These are phyloP conservation scores for Dynastes tityus DNA, from an alignment of 2,888 invertebrate genomes.

Conservation along the genomic window DNA sequence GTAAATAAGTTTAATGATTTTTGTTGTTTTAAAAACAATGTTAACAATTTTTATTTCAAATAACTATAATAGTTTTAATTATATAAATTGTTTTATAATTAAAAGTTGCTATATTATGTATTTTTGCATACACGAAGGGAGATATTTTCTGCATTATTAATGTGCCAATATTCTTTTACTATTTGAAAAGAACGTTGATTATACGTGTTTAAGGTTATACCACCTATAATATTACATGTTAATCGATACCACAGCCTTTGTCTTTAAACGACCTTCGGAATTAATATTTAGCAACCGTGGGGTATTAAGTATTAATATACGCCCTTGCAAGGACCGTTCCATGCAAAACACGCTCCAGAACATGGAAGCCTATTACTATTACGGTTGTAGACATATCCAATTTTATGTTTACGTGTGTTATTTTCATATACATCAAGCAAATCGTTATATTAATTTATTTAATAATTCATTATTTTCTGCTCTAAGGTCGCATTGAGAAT, in stretches of 20 bases:
- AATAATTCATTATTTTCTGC: slow-evolving; percentile 44
- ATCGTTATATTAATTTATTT: slow-evolving; percentile 36
- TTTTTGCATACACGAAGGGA: neutral
- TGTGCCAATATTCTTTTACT: neutral
- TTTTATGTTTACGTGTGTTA: slow-evolving; percentile 4
- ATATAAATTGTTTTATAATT: no score
- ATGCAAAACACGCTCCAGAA: slow-evolving; percentile 17
- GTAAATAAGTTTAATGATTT: no score
- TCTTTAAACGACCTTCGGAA: slow-evolving; percentile 35
- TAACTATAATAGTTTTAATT: no score
- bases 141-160: no score
- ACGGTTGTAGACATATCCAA: neutral
- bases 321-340: slow-evolving; percentile 43
- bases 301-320: slow-evolving; percentile 47
- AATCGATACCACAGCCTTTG: slow-evolving; percentile 42
- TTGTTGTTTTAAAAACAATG: no score
- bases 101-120: no score
- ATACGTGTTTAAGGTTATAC: neutral
- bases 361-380: neutral
- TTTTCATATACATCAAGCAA: slow-evolving; percentile 20
- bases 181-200: neutral
- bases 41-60: no score
- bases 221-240: slow-evolving; percentile 41
- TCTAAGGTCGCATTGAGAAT: slow-evolving; percentile 32
- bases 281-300: slow-evolving; percentile 35